These are phyloP conservation scores for Hydrozoanthus tunicans DNA, from an alignment of 64 coral and sea anemone genomes.

Conservation along the genomic window DNA sequence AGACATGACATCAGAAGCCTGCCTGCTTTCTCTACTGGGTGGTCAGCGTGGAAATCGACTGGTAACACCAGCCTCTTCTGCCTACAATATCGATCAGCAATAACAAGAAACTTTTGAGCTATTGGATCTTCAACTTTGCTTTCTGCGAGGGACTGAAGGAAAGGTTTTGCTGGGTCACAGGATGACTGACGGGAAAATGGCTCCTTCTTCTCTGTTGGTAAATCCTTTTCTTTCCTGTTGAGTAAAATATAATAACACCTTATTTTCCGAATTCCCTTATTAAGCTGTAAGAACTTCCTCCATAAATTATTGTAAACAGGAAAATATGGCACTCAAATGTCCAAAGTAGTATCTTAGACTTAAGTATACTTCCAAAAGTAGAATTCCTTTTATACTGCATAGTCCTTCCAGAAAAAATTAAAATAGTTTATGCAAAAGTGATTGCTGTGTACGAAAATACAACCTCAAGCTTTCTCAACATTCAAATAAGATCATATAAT, in stretches of 20 bases:
- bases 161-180: slow-evolving; percentile 79
- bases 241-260: background rate
- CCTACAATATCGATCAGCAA: slow-evolving; percentile 83
- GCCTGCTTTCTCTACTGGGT: slow-evolving; percentile 94
- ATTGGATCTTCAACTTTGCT: slow-evolving; percentile 86
- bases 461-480: too few species aligned
- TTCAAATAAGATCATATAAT: too few species aligned
- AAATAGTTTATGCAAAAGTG: too few species aligned
- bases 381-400: too few species aligned
- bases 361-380: too few species aligned
- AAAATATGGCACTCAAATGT: too few species aligned
- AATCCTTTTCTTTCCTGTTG: slow-evolving; percentile 79
- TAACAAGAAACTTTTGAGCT: slow-evolving; percentile 80
- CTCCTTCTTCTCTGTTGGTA: slow-evolving; percentile 74
- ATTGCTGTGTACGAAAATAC: too few species aligned
- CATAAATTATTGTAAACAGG: too few species aligned
- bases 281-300: too few species aligned
- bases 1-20: slow-evolving; percentile 81
- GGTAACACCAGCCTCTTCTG: slow-evolving; percentile 88
- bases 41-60: slow-evolving; percentile 95
- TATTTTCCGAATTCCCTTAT: too few species aligned
- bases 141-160: slow-evolving; percentile 77
- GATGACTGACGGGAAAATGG: slow-evolving; percentile 66
- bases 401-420: too few species aligned
- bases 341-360: too few species aligned